A percentile compares a stretch with the other conserved stretches of the same genome.
phyloP scores from a whole-genome alignment of 2,797 vertebrate species.

The Valencia hispanica region DNA sequence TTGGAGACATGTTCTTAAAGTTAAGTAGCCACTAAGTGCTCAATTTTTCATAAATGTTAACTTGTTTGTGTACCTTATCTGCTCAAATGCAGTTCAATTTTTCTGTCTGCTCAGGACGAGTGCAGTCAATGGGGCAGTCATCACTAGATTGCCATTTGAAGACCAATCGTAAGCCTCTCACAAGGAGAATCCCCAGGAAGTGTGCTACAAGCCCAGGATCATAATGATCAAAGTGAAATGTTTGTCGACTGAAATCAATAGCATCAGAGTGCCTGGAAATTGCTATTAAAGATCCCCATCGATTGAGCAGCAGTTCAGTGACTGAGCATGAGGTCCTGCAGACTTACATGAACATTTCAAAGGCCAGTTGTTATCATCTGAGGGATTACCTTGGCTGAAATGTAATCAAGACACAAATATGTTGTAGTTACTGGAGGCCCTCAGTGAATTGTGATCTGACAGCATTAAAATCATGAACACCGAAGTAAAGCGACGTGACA shows the following conservation, averaged over 20 bases:
- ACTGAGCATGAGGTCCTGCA: slow-evolving; percentile 54
- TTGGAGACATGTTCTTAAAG: slow-evolving; percentile 5
- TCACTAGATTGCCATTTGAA: slow-evolving; percentile 63
- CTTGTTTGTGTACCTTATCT: slow-evolving; percentile 53
- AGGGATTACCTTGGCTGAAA: slow-evolving; percentile 55
- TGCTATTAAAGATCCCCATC: slow-evolving; percentile 77
- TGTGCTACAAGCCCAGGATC: slow-evolving; percentile 69
- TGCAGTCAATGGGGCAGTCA: slow-evolving; percentile 47
- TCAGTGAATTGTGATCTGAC: slow-evolving; percentile 30
- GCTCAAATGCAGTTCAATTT: slow-evolving; percentile 47
- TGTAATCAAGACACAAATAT: slow-evolving; percentile 56
- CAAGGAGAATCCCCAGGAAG: slow-evolving; percentile 69
- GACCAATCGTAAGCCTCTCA: slow-evolving; percentile 61
- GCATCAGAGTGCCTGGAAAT: slow-evolving; percentile 75
- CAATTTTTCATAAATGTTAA: slow-evolving; percentile 37
- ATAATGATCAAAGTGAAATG: slow-evolving; percentile 81
- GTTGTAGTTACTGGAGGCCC: slow-evolving; percentile 27
- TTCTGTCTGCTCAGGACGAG: slow-evolving; percentile 32
- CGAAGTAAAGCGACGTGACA: slow-evolving; percentile 1
- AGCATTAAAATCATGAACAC: slow-evolving; percentile 2
- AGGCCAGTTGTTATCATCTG: slow-evolving; percentile 52
- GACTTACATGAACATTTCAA: slow-evolving; percentile 56
- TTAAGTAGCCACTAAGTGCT: slow-evolving; percentile 14
- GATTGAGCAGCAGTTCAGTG: slow-evolving; percentile 67
- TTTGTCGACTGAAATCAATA: slow-evolving; percentile 79